Percentiles rank a stretch among this genome's conserved stretches.
Evolutionary conservation across 2,888 invertebrate genomes (phyloP).

Genomic region (Plebejus melissa): DNA sequence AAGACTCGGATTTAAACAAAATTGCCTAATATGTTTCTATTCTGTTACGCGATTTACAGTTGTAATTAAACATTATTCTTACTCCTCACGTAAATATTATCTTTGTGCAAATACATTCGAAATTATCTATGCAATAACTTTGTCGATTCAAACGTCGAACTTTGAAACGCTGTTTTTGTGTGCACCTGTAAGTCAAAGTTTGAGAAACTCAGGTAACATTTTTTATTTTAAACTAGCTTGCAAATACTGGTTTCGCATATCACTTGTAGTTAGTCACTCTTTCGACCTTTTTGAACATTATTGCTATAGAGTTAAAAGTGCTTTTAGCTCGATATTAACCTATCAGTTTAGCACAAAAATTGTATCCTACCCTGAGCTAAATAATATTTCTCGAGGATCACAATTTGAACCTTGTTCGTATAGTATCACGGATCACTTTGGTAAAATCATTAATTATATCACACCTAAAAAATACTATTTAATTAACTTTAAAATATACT

Average conservation of each 20-base stretch:
- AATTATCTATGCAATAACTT: background rate
- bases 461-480: background rate
- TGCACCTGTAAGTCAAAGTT: background rate
- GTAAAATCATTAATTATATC: background rate
- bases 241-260: background rate
- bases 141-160: background rate
- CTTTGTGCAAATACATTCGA: background rate
- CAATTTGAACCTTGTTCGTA: background rate
- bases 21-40: background rate
- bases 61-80: background rate
- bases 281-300: background rate
- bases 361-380: background rate
- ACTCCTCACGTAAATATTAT: no score
- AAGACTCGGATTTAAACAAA: background rate
- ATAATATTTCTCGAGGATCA: background rate
- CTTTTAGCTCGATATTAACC: background rate
- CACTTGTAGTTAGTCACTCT: background rate
- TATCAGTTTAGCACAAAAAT: background rate
- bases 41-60: background rate
- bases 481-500: background rate
- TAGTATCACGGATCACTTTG: background rate
- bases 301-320: background rate
- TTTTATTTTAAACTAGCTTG: background rate
- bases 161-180: background rate
- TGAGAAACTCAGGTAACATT: background rate